Evolutionary conservation across 64 coral and sea anemone genomes (phyloP), one percentile per base, ranked within the genome.

Genomic region (Pocillopora verrucosa): DNA sequence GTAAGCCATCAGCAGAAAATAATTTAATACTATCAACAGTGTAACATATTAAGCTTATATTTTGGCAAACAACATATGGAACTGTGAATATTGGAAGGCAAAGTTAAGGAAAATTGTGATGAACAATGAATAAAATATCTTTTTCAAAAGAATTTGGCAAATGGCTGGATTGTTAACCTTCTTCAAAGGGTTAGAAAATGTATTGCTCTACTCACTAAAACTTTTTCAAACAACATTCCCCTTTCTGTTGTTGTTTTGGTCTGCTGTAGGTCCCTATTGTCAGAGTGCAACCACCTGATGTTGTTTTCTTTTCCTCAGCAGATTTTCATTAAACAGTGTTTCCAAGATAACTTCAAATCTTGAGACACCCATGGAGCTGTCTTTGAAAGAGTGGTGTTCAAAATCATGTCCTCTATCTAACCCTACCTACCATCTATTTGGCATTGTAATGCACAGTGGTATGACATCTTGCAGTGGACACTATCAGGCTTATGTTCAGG

Each of bases 391-490:
- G 35, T 99, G 97, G 97, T 99, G 91, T 72, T 95, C 91, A 75
- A 61, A 95, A 15, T 68, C 88, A 38, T 90, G 89, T 59, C 36
- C 65, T 0, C 22, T 41, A 0, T 51, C 82, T 30, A 74, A 87
- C 45, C 92, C 80, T 22, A 89, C 74, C 1, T 99, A 95, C 56
- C 78, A 92, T 38, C 70, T 99, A 79, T 99, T 99, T 91, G 97
- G 97, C 34, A 93, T 99, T 86, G 97, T 99, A 22, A 93, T 95
- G 88, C 97, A 99, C 60, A 95, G 90, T 91, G 97, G 97, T 30
- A 95, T 99, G 97, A 95, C 97, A 1, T 99, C 97, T 13, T 95
- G 97, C 45, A 99, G 97, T 87, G 97, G 97, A 9, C 97, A 99
- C 79, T 99, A 99, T 76, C 83, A 95, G 77, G 90, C 94, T 34